Evolutionary conservation across 2,888 invertebrate genomes (phyloP).

Genomic region (Drosophila colorata): DNA sequence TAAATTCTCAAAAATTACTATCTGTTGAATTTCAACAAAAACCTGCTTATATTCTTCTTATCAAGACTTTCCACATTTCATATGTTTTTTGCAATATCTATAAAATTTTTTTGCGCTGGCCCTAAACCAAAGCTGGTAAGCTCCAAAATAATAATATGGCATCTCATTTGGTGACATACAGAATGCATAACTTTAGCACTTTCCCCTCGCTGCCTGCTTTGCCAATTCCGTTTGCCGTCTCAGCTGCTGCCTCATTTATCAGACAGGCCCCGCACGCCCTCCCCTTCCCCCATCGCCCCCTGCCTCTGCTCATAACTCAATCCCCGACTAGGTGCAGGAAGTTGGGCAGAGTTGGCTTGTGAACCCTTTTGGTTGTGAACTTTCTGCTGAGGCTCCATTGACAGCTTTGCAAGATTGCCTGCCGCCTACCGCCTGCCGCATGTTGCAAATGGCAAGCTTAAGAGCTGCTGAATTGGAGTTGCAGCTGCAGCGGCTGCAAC

Average conservation of each 20-base stretch:
- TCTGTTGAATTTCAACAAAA: too few species aligned
- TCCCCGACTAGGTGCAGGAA: slow-evolving; percentile 35
- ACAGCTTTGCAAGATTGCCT: slow-evolving; percentile 47
- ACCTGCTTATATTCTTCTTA: too few species aligned
- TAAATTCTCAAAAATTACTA: too few species aligned
- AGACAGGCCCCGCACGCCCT: slow-evolving; percentile 1
- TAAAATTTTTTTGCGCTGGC: too few species aligned
- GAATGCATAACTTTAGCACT: slow-evolving; percentile 4
- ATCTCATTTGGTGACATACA: slow-evolving; percentile 9
- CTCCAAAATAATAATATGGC: slow-evolving; percentile 30
- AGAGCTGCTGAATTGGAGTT: slow-evolving; percentile 46
- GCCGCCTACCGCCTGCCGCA: slow-evolving; percentile 43
- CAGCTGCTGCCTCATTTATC: slow-evolving; percentile 47
- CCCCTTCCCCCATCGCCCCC: not conserved
- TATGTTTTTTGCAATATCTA: too few species aligned
- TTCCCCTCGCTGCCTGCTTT: too few species aligned
- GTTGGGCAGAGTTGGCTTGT: slow-evolving; percentile 1
- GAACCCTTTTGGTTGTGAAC: slow-evolving; percentile 46
- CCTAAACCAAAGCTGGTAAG: not conserved
- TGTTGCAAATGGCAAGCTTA: slow-evolving; percentile 64
- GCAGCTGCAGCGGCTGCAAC: slow-evolving; percentile 32
- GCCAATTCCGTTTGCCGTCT: slow-evolving; percentile 5
- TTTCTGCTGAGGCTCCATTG: slow-evolving; percentile 39
- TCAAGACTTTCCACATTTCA: too few species aligned
- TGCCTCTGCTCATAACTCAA: slow-evolving; percentile 42